Evolutionary conservation across 2,113 vertebrate species (phyloP).

Genomic region (Balaenoptera acutorostrata): DNA sequence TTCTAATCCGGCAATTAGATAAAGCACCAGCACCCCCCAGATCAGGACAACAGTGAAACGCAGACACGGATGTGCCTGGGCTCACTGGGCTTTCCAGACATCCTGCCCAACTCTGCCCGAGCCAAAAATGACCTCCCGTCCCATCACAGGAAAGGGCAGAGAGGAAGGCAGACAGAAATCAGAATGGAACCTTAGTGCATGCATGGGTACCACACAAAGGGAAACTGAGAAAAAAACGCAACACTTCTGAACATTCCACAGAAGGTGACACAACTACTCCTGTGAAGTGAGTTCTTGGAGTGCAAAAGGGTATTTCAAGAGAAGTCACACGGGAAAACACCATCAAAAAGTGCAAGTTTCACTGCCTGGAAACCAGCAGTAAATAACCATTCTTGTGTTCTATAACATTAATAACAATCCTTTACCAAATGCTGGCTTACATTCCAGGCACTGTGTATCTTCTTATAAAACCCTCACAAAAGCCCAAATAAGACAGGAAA

Average conservation of each 20-base stretch:
- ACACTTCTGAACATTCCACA: background rate
- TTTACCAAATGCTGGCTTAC: background rate
- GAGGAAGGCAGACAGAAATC: background rate
- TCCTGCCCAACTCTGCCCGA: background rate
- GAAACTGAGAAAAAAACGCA: background rate
- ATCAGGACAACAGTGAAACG: too few species aligned
- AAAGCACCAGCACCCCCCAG: background rate
- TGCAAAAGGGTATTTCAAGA: background rate
- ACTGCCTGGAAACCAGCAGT: background rate
- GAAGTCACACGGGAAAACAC: background rate
- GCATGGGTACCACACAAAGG: too few species aligned
- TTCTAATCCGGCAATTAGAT: background rate
- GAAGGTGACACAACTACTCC: background rate
- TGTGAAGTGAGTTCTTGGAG: background rate
- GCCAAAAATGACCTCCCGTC: background rate
- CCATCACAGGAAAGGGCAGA: background rate
- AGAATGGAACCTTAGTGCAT: accelerated
- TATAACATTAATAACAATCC: background rate
- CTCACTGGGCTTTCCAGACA: background rate
- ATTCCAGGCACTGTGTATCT: background rate
- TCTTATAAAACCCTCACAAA: background rate
- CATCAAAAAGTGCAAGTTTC: too few species aligned
- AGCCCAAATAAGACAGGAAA: background rate
- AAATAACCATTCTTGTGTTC: too few species aligned
- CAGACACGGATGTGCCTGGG: background rate